Conservation (phyloP, 2,113 vertebrate genomes). For the Mormoops blainvillei region DNA sequence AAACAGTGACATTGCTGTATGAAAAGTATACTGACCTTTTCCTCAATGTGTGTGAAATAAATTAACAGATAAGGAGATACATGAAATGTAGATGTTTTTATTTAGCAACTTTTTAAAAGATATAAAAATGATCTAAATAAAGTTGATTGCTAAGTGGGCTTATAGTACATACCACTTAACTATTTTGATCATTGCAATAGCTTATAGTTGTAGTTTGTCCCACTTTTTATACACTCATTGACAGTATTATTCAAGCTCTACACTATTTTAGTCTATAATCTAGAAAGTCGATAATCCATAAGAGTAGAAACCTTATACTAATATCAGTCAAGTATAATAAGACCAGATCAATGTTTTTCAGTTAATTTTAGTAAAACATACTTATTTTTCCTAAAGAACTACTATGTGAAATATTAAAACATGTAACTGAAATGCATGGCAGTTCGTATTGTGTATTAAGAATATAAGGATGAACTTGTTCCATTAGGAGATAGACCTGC, state of each 20-base stretch:
- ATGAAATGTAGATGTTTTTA: background rate
- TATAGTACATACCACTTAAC: accelerated
- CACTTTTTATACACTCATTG: background rate
- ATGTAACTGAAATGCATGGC: background rate
- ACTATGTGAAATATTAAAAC: background rate
- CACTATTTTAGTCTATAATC: background rate
- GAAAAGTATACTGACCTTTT: background rate
- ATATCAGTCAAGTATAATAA: background rate
- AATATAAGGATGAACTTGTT: accelerated
- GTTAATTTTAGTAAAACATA: background rate
- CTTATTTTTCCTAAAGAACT: background rate
- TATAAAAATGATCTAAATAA: background rate
- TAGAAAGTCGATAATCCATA: background rate
- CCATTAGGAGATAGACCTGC: background rate
- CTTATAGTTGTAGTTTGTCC: background rate
- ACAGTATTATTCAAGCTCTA: background rate
- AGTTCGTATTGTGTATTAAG: background rate
- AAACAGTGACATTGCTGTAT: background rate
- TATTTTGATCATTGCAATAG: background rate
- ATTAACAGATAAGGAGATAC: background rate
- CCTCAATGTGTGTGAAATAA: background rate
- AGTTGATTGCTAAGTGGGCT: background rate
- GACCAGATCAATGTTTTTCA: background rate
- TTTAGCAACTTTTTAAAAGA: background rate
- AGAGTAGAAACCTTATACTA: background rate